Evolutionary conservation across 2,113 vertebrate species (phyloP).

Genomic region (Prionailurus viverrinus): DNA sequence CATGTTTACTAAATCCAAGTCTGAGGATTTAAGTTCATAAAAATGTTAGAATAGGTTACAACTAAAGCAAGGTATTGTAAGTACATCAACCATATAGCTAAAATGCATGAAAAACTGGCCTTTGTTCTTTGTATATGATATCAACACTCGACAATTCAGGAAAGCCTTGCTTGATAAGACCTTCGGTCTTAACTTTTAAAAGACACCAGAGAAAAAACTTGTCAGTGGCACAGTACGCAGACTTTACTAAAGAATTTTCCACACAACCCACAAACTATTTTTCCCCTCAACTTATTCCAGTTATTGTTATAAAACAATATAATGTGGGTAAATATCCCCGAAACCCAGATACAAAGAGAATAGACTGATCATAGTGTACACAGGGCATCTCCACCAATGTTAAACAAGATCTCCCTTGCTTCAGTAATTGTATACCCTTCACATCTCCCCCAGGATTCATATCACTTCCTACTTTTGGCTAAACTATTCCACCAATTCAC

Average conservation of each 20-base stretch:
- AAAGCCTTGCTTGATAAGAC: slow-evolving; percentile 21
- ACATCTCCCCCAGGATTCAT: not conserved
- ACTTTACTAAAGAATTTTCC: not conserved
- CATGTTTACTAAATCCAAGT: not conserved
- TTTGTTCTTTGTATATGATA: not conserved
- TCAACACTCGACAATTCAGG: slow-evolving; percentile 5
- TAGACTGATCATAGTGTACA: not conserved
- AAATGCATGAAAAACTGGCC: slow-evolving; percentile 24
- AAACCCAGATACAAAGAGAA: slow-evolving; percentile 25
- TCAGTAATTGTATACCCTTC: not conserved
- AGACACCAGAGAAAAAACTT: slow-evolving; percentile 20
- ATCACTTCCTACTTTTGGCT: not conserved
- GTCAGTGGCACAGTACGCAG: not conserved
- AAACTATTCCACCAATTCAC: slow-evolving; percentile 11
- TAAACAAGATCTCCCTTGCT: slow-evolving; percentile 20
- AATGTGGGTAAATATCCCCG: not conserved
- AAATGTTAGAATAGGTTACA: slow-evolving; percentile 28
- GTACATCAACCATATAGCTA: not conserved
- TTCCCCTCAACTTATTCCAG: not conserved
- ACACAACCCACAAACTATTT: not conserved
- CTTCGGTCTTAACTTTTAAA: slow-evolving; percentile 47
- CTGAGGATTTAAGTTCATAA: slow-evolving; percentile 6
- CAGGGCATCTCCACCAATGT: not conserved
- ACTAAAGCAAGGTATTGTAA: slow-evolving; percentile 5
- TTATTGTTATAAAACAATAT: slow-evolving; percentile 37